Evolutionary conservation across 2,888 invertebrate genomes (phyloP).

Genomic region (Tenthredo scrophulariae): DNA sequence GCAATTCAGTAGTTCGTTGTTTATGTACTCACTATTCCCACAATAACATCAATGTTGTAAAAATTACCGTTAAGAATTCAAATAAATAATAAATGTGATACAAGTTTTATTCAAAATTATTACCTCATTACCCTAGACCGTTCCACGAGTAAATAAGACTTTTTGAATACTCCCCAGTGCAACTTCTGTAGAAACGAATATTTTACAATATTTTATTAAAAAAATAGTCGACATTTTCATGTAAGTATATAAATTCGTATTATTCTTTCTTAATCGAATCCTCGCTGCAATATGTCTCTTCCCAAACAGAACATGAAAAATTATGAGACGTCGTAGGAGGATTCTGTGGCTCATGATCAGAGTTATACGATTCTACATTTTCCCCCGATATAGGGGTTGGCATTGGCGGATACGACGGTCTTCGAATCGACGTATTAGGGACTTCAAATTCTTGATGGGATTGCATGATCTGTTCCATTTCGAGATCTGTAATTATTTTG

Average conservation of each 20-base stretch:
- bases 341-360: neutral
- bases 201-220: neutral
- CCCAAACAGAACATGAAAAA: neutral
- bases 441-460: slow-evolving; percentile 22
- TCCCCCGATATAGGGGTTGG: neutral
- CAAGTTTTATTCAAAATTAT: neutral
- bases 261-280: neutral
- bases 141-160: neutral
- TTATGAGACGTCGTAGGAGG: neutral
- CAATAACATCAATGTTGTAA: neutral
- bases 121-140: neutral
- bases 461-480: slow-evolving; percentile 56
- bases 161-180: too few species aligned
- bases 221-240: neutral
- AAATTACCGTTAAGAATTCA: neutral
- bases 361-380: neutral
- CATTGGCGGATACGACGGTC: neutral
- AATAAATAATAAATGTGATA: neutral
- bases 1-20: neutral
- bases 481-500: slow-evolving; percentile 50
- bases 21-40: neutral
- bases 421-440: neutral
- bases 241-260: neutral
- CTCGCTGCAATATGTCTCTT: neutral
- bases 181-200: neutral